Evolutionary conservation across 2,888 invertebrate species (phyloP).

Genomic region (Hydrotaea cyrtoneurina): DNA sequence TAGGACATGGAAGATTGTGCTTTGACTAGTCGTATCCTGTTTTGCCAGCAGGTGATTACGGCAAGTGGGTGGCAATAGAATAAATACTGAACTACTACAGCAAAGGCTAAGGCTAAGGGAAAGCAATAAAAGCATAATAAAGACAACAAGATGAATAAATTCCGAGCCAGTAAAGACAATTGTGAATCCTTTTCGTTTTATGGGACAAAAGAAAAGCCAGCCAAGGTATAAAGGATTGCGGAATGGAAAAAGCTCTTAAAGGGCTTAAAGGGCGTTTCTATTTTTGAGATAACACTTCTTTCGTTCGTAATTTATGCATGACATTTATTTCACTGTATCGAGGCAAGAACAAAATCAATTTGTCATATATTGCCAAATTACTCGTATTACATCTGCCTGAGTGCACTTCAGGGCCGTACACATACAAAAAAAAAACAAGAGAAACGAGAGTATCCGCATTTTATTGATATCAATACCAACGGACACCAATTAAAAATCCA

Average conservation of each 20-base stretch:
- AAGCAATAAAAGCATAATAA: neutral
- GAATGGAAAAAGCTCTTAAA: too few relatives aligned
- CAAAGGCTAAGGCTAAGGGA: neutral
- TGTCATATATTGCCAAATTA: neutral
- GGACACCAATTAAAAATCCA: conserved; percentile 24
- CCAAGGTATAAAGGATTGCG: neutral
- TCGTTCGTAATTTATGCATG: neutral
- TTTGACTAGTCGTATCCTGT: neutral
- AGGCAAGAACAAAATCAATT: too few relatives aligned
- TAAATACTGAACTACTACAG: neutral
- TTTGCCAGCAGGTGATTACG: neutral
- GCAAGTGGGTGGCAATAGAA: neutral
- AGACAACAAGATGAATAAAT: neutral
- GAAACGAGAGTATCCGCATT: neutral
- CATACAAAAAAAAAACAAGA: too few relatives aligned
- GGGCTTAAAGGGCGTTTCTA: too few relatives aligned
- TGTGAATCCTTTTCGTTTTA: neutral
- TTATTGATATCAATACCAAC: conserved; percentile 4
- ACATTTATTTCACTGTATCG: too few relatives aligned
- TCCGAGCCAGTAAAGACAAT: neutral
- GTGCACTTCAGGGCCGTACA: neutral
- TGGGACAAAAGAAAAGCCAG: neutral
- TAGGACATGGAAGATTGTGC: neutral
- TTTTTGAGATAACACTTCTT: neutral
- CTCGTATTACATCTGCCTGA: neutral